Conservation (phyloP, 2,888 invertebrate genomes). For the Stomorhina lunata region DNA sequence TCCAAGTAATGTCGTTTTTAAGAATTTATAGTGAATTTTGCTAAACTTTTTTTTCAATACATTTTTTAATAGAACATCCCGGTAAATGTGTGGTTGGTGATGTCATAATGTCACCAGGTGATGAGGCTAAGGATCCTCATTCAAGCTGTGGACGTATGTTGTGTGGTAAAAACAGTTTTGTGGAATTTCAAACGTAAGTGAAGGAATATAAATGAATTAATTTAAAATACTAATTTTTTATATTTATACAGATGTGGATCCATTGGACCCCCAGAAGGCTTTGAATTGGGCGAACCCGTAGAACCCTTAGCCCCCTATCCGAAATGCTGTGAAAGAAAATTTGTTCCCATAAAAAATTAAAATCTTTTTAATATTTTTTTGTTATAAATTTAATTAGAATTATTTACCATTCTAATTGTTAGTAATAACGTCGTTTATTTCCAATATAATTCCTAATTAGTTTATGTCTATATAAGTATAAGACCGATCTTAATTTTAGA, state of each 20-base stretch:
- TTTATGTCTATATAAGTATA: no score
- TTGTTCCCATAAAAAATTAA: neutral
- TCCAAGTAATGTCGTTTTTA: constrained; percentile 9
- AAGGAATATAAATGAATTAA: neutral
- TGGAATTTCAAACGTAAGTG: constrained; percentile 15
- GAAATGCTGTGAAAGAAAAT: constrained; percentile 11
- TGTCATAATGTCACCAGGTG: constrained; percentile 8
- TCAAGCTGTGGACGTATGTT: neutral
- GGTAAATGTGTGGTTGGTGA: constrained; percentile 22
- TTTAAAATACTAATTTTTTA: neutral
- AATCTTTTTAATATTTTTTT: no score
- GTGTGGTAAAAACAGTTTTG: neutral
- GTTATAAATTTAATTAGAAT: no score
- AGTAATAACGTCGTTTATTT: no score
- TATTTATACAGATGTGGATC: neutral
- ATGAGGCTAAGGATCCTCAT: neutral
- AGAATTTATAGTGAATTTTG: neutral
- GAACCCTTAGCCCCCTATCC: constrained; percentile 6
- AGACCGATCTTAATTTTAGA: no score
- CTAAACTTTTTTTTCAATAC: neutral
- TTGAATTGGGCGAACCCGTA: neutral
- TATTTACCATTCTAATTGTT: no score
- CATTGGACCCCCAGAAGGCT: constrained; percentile 1
- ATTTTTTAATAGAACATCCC: neutral
- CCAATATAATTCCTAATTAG: no score